Evolutionary conservation across 2,888 invertebrate genomes (phyloP).

Genomic region (Aplocera efformata): DNA sequence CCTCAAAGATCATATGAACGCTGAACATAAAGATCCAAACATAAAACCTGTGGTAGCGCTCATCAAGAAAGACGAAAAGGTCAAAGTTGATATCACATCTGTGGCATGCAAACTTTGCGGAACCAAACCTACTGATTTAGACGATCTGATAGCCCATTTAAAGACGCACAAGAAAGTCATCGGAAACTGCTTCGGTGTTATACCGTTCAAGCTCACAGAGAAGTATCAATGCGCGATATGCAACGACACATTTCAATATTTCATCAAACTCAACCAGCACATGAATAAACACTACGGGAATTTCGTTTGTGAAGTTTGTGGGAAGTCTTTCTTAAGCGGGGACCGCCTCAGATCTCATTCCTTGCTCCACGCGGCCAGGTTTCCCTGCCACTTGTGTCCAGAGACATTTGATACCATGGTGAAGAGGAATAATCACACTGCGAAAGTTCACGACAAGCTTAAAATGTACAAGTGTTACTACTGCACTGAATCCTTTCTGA

Average conservation of each 20-base stretch:
- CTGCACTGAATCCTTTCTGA: constrained; percentile 5
- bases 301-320: constrained; percentile 10
- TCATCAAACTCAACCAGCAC: constrained; percentile 14
- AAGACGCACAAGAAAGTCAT: constrained; percentile 4
- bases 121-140: not conserved
- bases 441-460: constrained; percentile 3
- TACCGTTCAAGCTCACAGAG: constrained; percentile 6
- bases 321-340: constrained; percentile 9
- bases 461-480: constrained; percentile 6
- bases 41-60: constrained; percentile 5
- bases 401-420: constrained; percentile 3
- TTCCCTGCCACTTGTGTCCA: constrained; percentile 5
- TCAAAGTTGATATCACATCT: constrained; percentile 9
- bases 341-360: constrained; percentile 7
- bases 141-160: constrained; percentile 6
- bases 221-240: constrained; percentile 14
- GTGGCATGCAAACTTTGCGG: constrained; percentile 9
- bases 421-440: constrained; percentile 1
- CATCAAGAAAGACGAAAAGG: constrained; percentile 11
- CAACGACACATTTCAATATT: constrained; percentile 9
- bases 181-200: not conserved
- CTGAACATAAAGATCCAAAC: constrained; percentile 4
- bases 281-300: constrained; percentile 19
- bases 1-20: constrained; percentile 5
- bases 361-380: not conserved